Evolutionary conservation across 2,888 invertebrate genomes (phyloP).

Genomic region (Rosalia funebris): DNA sequence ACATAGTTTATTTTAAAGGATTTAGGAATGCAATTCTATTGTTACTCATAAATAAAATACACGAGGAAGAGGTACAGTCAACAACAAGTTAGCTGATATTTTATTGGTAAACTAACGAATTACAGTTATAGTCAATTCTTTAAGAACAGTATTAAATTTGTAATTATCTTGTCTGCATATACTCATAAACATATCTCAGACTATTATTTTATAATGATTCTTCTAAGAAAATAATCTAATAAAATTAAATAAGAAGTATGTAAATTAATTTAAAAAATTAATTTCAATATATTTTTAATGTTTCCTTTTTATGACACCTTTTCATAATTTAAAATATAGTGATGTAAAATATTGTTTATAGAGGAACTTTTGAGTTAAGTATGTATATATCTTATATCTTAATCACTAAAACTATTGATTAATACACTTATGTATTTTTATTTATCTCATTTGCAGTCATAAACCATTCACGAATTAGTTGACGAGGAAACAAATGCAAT

Average conservation of each 20-base stretch:
- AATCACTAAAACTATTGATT: slow-evolving; percentile 49
- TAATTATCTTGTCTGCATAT: slow-evolving; percentile 26
- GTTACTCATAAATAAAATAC: too few species aligned
- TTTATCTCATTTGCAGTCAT: slow-evolving; percentile 49
- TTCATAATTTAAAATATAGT: slow-evolving; percentile 18
- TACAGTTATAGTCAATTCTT: slow-evolving; percentile 26
- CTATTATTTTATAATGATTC: slow-evolving; percentile 22
- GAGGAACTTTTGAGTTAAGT: slow-evolving; percentile 46
- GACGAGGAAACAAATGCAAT: slow-evolving; percentile 46
- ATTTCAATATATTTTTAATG: slow-evolving; percentile 32
- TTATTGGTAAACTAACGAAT: neutral
- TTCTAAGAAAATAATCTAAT: slow-evolving; percentile 24
- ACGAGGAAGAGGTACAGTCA: too few species aligned
- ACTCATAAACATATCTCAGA: slow-evolving; percentile 14
- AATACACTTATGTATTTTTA: slow-evolving; percentile 52
- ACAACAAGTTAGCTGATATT: slow-evolving; percentile 4
- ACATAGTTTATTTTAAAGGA: too few species aligned
- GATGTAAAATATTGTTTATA: slow-evolving; percentile 35
- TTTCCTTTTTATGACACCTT: slow-evolving; percentile 18
- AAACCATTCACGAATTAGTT: slow-evolving; percentile 49
- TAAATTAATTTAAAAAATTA: slow-evolving; percentile 35
- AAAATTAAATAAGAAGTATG: slow-evolving; percentile 40
- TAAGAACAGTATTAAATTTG: slow-evolving; percentile 29
- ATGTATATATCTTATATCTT: slow-evolving; percentile 50
- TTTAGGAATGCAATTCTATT: too few species aligned